These are phyloP conservation scores for Brenthis ino DNA, from an alignment of 2,888 invertebrate genomes.

Conservation along the genomic window DNA sequence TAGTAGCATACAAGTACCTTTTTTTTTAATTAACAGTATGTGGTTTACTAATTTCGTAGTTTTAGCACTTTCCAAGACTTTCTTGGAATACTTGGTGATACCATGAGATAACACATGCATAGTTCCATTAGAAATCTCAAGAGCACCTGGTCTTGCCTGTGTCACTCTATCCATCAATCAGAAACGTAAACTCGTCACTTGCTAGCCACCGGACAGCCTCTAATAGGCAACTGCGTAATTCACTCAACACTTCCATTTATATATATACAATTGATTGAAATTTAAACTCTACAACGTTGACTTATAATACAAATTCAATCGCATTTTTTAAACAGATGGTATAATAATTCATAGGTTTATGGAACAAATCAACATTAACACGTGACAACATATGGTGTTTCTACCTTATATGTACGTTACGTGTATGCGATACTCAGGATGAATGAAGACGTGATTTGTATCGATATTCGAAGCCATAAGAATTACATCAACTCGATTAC, in stretches of 20 bases:
- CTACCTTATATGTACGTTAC: slow-evolving; percentile 54
- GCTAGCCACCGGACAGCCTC: slow-evolving; percentile 57
- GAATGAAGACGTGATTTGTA: slow-evolving; percentile 49
- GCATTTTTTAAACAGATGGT: slow-evolving; percentile 48
- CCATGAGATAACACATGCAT: slow-evolving; percentile 24
- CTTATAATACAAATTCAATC: slow-evolving; percentile 43
- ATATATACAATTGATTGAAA: slow-evolving; percentile 33
- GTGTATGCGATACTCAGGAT: slow-evolving; percentile 47
- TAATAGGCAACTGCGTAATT: slow-evolving; percentile 55
- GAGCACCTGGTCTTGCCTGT: slow-evolving; percentile 61
- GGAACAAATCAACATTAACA: slow-evolving; percentile 66
- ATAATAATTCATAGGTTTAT: slow-evolving; percentile 52
- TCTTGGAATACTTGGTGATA: background rate
- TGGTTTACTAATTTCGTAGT: no score
- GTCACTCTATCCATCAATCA: slow-evolving; percentile 72
- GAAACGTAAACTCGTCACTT: slow-evolving; percentile 61
- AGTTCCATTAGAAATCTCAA: slow-evolving; percentile 64
- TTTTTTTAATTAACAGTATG: no score
- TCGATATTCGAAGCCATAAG: slow-evolving; percentile 27
- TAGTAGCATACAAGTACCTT: no score
- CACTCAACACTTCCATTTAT: slow-evolving; percentile 47
- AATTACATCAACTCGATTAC: slow-evolving; percentile 2
- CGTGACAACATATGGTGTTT: slow-evolving; percentile 57
- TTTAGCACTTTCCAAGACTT: no score
- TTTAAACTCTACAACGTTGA: slow-evolving; percentile 48